These are phyloP conservation scores for Tupiocoris notatus DNA, from an alignment of 2,888 invertebrate genomes.

Conservation along the genomic window DNA sequence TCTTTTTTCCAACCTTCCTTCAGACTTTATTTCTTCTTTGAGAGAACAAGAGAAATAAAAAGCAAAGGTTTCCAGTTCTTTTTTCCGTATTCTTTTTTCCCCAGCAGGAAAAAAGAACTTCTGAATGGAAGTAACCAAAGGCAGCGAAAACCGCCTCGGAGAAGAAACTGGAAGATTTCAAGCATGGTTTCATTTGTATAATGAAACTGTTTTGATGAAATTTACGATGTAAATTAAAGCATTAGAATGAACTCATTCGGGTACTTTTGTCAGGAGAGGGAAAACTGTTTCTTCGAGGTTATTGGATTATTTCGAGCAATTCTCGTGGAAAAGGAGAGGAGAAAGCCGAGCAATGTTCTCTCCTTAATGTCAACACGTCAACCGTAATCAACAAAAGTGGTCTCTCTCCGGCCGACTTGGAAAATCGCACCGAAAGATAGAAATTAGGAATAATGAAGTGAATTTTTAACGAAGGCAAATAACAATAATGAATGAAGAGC, in stretches of 20 bases:
- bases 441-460: not conserved
- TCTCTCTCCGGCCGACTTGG: not conserved
- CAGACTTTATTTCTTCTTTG: not conserved
- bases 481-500: not conserved
- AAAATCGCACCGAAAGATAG: not conserved
- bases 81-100: conserved; percentile 4
- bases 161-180: conserved; percentile 5
- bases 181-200: conserved; percentile 33
- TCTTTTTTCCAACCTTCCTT: not conserved
- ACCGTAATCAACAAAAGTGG: conserved; percentile 20
- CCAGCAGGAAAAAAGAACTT: conserved; percentile 9
- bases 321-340: not conserved
- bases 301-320: conserved; percentile 36
- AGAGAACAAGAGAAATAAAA: not conserved
- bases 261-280: conserved; percentile 4
- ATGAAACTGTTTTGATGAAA: conserved; percentile 36
- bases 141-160: not conserved
- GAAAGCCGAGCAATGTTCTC: not conserved
- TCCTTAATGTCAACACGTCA: conserved; percentile 33
- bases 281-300: conserved; percentile 24
- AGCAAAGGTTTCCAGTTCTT: too few species aligned
- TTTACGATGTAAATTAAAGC: conserved; percentile 40
- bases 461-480: not conserved
- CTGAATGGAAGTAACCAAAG: conserved; percentile 25
- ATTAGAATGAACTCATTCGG: conserved; percentile 38